These are phyloP conservation scores for Trematomus bernacchii DNA, from an alignment of 2,797 vertebrate genomes.

Conservation along the genomic window DNA sequence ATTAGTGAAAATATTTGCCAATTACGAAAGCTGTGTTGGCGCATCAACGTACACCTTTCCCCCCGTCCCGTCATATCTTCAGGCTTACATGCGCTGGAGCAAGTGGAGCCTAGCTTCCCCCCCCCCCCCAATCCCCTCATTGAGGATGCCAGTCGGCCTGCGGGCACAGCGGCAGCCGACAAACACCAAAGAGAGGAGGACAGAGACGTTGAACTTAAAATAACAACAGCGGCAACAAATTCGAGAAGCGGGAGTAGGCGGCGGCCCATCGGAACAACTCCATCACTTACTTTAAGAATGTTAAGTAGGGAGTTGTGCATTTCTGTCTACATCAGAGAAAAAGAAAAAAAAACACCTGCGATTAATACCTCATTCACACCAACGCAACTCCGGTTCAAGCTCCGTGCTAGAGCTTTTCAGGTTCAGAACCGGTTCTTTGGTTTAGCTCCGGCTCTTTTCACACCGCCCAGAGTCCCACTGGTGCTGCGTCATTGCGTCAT, in stretches of 20 bases:
- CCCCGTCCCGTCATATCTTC: constrained; percentile 75
- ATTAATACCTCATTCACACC: too few species aligned
- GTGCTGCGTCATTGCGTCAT: too few species aligned
- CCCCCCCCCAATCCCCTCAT: constrained; percentile 46
- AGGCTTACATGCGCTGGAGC: constrained; percentile 64
- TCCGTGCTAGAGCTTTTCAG: too few species aligned
- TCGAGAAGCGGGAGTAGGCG: constrained; percentile 36
- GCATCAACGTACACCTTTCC: constrained; percentile 78
- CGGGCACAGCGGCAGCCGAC: constrained; percentile 66
- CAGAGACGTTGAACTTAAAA: constrained; percentile 67
- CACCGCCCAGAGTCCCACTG: too few species aligned
- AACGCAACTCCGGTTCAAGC: too few species aligned
- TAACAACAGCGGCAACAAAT: constrained; percentile 63
- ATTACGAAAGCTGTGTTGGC: constrained; percentile 62
- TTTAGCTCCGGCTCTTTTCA: too few species aligned
- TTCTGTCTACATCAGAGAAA: constrained; percentile 21
- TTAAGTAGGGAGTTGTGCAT: constrained; percentile 22
- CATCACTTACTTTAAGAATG: constrained; percentile 54
- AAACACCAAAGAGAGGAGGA: constrained; percentile 59
- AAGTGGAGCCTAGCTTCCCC: constrained; percentile 55
- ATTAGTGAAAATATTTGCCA: constrained; percentile 51
- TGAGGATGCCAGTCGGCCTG: constrained; percentile 73
- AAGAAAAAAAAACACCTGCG: constrained; percentile 29
- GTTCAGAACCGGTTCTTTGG: too few species aligned
- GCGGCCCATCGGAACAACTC: constrained; percentile 47